These are phyloP conservation scores for Saturnia pavonia DNA, from an alignment of 2,888 invertebrate genomes.

Conservation along the genomic window DNA sequence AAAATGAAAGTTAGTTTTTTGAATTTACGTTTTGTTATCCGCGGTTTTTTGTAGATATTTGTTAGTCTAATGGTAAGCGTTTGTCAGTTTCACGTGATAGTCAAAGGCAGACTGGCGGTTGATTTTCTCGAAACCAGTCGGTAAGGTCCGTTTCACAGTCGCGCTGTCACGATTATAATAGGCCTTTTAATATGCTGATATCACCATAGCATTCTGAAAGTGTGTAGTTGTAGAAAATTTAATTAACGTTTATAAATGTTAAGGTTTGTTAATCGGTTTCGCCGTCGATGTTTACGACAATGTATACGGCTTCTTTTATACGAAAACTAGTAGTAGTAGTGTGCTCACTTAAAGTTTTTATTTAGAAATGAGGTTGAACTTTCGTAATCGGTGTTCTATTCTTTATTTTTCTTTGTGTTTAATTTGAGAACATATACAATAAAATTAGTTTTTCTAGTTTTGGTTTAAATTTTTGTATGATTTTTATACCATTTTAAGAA, in stretches of 20 bases:
- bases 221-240: conserved; percentile 61
- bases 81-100: conserved; percentile 46
- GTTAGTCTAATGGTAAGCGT: conserved; percentile 12
- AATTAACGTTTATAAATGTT: conserved; percentile 36
- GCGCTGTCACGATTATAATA: conserved; percentile 50
- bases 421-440: too few relatives aligned
- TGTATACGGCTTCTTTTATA: background rate
- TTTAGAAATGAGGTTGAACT: too few relatives aligned
- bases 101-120: conserved; percentile 54
- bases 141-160: conserved; percentile 46
- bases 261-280: background rate
- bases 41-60: conserved; percentile 30
- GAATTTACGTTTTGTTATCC: conserved; percentile 31
- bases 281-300: background rate
- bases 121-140: conserved; percentile 67
- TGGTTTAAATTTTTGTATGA: too few relatives aligned
- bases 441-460: too few relatives aligned
- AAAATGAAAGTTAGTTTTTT: conserved; percentile 33
- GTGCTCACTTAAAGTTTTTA: too few relatives aligned
- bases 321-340: background rate
- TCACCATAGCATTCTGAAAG: conserved; percentile 46
- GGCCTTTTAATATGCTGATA: conserved; percentile 36
- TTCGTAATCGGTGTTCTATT: too few relatives aligned
- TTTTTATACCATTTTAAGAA: too few relatives aligned
- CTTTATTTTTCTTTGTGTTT: too few relatives aligned